These are phyloP conservation scores for Magallana nippona DNA, from an alignment of 2,888 invertebrate genomes.

Conservation along the genomic window DNA sequence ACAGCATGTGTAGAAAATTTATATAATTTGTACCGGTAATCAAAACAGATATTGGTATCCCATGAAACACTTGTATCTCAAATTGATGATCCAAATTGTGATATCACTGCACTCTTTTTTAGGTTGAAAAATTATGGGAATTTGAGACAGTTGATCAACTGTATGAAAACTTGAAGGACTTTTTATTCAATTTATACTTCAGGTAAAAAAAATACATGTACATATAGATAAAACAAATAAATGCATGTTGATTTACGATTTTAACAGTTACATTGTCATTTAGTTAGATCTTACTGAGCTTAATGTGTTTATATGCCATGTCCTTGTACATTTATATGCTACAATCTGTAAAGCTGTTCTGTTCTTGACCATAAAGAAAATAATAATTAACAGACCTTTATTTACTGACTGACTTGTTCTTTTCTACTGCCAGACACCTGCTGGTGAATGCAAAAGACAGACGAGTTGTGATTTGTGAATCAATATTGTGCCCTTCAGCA, in stretches of 20 bases:
- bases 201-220: slow-evolving; percentile 84
- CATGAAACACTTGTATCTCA: background rate
- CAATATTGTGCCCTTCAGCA: slow-evolving; percentile 89
- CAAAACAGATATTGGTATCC: too few species aligned
- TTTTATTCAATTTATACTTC: slow-evolving; percentile 92
- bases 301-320: too few species aligned
- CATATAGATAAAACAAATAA: background rate
- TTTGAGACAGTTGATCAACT: slow-evolving; percentile 82
- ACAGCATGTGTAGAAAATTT: too few species aligned
- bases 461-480: slow-evolving; percentile 94
- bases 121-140: slow-evolving; percentile 73
- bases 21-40: too few species aligned
- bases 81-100: background rate
- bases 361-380: too few species aligned
- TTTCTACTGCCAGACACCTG: slow-evolving; percentile 85
- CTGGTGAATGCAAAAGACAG: slow-evolving; percentile 97
- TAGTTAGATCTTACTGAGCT: too few species aligned
- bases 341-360: too few species aligned
- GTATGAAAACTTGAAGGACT: slow-evolving; percentile 92
- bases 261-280: background rate
- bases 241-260: background rate
- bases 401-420: background rate
- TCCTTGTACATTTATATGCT: too few species aligned
- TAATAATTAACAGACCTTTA: background rate
- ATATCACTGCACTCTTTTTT: slow-evolving; percentile 45